Evolutionary conservation across 2,888 invertebrate species (phyloP).

Genomic region (Keiferia lycopersicella): DNA sequence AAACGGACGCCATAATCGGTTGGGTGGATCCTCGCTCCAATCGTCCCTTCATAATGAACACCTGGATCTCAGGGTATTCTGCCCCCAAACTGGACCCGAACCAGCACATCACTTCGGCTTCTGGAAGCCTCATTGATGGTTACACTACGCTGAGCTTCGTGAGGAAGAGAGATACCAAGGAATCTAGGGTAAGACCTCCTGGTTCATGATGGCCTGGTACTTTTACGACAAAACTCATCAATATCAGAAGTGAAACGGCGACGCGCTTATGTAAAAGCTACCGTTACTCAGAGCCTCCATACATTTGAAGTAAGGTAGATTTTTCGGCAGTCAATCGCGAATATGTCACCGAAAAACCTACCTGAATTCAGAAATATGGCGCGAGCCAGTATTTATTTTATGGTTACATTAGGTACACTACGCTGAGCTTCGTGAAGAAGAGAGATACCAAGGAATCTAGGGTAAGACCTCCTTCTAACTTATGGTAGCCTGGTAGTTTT

Average conservation of each 20-base stretch:
- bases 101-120: slow-evolving; percentile 87
- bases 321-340: no score
- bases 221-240: no score
- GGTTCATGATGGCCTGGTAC: background rate
- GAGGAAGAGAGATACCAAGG: slow-evolving; percentile 88
- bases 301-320: no score
- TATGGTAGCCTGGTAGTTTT: background rate
- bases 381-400: no score
- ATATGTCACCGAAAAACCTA: no score
- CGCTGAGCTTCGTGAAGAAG: no score
- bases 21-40: slow-evolving; percentile 91
- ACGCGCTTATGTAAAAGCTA: no score
- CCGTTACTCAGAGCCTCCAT: no score
- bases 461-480: background rate
- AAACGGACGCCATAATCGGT: slow-evolving; percentile 93
- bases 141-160: slow-evolving; percentile 89
- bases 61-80: slow-evolving; percentile 90
- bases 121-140: slow-evolving; percentile 88
- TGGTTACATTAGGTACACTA: no score
- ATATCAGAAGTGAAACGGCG: no score
- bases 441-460: background rate
- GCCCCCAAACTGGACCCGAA: slow-evolving; percentile 86
- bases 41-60: slow-evolving; percentile 92
- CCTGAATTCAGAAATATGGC: no score
- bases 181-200: slow-evolving; percentile 66